A percentile compares a stretch with the other conserved stretches of the same genome.
phyloP scores from a whole-genome alignment of 2,113 vertebrate genomes.

The Lampris incognitus region DNA sequence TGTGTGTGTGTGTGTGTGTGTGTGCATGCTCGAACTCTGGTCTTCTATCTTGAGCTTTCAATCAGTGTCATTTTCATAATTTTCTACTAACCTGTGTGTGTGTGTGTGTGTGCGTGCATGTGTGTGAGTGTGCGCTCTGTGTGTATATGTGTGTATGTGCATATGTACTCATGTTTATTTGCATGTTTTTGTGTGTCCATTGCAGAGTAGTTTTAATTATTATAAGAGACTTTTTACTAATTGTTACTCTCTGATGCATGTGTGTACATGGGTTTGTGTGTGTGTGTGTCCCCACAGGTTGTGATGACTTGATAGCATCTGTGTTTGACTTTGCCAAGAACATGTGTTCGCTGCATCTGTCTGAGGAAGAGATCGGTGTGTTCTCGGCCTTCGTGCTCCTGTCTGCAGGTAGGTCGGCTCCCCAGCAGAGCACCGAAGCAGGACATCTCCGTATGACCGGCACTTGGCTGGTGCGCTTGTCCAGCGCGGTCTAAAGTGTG shows the following conservation, averaged over 20 bases:
- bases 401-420: conserved; percentile 86
- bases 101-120: conserved; percentile 8
- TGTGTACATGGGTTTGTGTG: conserved; percentile 5
- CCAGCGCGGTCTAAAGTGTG: no score
- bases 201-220: no score
- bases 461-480: no score
- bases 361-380: conserved; percentile 93
- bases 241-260: not conserved
- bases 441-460: no score
- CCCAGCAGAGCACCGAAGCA: no score
- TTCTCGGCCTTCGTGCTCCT: conserved; percentile 93
- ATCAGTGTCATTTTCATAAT: not conserved
- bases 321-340: conserved; percentile 95
- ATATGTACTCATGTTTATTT: no score
- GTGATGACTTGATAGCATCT: conserved; percentile 93
- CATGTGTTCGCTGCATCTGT: conserved; percentile 90
- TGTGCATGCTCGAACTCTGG: not conserved
- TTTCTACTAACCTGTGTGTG: not conserved
- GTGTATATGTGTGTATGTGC: no score
- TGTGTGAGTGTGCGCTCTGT: no score
- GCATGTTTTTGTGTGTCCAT: not conserved
- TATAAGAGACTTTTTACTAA: not conserved
- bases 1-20: not conserved
- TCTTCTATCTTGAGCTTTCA: not conserved
- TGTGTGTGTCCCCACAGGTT: conserved; percentile 82